Evolutionary conservation across 2,888 invertebrate species (phyloP), one percentile per base, ranked within the genome.

Genomic region (Hipparchia semele): DNA sequence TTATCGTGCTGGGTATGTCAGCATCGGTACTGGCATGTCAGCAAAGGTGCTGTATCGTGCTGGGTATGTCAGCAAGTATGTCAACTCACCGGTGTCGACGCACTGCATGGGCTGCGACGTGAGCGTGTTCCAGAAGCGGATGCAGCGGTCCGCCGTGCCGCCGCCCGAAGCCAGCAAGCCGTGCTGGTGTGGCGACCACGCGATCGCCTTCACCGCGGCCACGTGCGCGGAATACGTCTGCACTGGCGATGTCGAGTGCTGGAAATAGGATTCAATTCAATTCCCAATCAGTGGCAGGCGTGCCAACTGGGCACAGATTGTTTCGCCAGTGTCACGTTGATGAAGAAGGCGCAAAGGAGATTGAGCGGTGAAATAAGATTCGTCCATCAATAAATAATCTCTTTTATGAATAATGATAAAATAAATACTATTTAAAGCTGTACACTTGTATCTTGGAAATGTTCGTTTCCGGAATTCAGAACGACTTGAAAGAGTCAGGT

Each of bases 171-270:
- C 99, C 75, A 99, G 90, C 68, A 99, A 94, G 0, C 99, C 99
- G 91, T 99, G 99, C 90, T 99, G 99, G 94, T 99, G 99, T 0
- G 99, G 99, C 2, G 99, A 99, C 99, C 99, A 99, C 39, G 99
- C 99, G 80, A 99, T 99, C 0, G 99, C 99, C 91, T 99, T 99
- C 9, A 99, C 99, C 0, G 99, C 99, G 0, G 99, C 99, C 89
- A 98, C 95, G 93, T 99, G 99, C 80, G 99, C 98, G 0, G 98
- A 97, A 90, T 99, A 99, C 2, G 98, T 98, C 90, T 99, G 99
- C 70, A 99, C 97, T 0, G 99, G 99, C 3, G 96, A 95, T 4
- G 97, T 92, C 0, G 98, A 97, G 84, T 98, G 98, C 94, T 98
- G 95, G 6, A 72, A 71, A 12, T 45, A 12, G n/a, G 6, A 10